Base-by-base conservation (phyloP, 2,113 vertebrate genomes). In the Microcebus tavaratra region DNA sequence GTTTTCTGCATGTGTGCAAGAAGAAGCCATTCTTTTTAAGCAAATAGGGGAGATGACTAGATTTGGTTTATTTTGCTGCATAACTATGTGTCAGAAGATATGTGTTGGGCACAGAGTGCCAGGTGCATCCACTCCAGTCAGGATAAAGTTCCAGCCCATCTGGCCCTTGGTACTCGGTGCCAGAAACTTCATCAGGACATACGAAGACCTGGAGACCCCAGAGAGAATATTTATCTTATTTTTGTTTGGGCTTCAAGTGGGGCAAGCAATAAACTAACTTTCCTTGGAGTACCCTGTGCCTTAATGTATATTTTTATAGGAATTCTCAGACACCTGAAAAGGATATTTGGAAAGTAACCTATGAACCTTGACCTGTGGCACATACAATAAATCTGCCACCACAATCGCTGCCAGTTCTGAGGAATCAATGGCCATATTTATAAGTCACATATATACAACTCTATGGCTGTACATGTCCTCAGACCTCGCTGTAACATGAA, bases 331-430 rank as follows among this genome's bases (percentile, higher is more conserved):
- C 94, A 98, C 97, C 97, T 98, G 98, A 98, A 98, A 98, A 98
- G 97, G 97, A 98, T 98, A 98, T 98, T 98, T 98, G 97, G 93
- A 98, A 98, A 97, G 90, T 97, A 98, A 98, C 93, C 96, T 97
- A 80, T 97, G 98, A 97, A 98, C 98, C 97, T 97, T 98, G 97
- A 98, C 97, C 97, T 98, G 87, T 3, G 0, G 91, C 97, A 96
- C 88, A 96, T 97, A 97, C 92, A 98, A 97, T 98, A 98, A 98
- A 98, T 98, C 98, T 98, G 97, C 93, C 96, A 96, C 85, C 88
- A 84, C 94, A 97, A 97, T 94, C 93, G 85, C 87, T 97, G 95
- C 96, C 96, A 98, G 98, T 98, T 97, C 97, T 94, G 92, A 93
- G 90, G 92, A 98, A 97, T 96, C 97, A 98, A 96, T 97, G 88